phyloP scores from a whole-genome alignment of 1,140 invertebrate species.

The Cyphomyrmex costatus region DNA sequence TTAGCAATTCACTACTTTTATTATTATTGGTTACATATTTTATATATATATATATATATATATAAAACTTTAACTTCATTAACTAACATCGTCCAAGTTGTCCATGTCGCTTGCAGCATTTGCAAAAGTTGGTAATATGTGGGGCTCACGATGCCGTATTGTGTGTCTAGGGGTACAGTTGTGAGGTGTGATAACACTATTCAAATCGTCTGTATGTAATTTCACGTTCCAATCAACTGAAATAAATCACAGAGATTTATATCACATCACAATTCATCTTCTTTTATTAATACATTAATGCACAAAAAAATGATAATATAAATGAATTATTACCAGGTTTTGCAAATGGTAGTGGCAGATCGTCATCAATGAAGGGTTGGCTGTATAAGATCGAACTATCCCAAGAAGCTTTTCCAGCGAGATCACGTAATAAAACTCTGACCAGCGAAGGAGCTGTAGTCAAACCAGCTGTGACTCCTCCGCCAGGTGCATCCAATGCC shows the following conservation, averaged over 20 bases:
- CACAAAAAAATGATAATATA: neutral
- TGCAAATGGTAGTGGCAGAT: conserved; percentile 72
- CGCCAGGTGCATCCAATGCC: conserved; percentile 93
- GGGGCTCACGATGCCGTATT: conserved; percentile 90
- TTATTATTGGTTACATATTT: too few relatives aligned
- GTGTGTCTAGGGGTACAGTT: conserved; percentile 89
- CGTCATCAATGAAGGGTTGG: conserved; percentile 86
- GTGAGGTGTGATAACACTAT: conserved; percentile 79
- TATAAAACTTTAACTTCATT: conserved; percentile 61
- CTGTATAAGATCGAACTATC: conserved; percentile 96
- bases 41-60: too few relatives aligned
- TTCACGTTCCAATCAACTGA: conserved; percentile 77
- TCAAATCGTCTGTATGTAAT: conserved; percentile 79
- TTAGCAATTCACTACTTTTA: conserved; percentile 21
- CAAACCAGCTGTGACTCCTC: conserved; percentile 93
- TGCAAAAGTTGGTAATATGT: conserved; percentile 92
- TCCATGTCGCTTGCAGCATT: conserved; percentile 96
- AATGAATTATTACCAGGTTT: conserved; percentile 75
- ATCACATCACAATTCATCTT: neutral
- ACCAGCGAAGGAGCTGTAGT: conserved; percentile 90
- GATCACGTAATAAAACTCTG: conserved; percentile 94
- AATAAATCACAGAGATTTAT: conserved; percentile 34
- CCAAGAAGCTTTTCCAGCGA: conserved; percentile 99
- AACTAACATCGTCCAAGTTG: conserved; percentile 96
- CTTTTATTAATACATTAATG: neutral